These are phyloP conservation scores for Rotaria socialis DNA, from an alignment of 2,888 invertebrate genomes.

Conservation along the genomic window DNA sequence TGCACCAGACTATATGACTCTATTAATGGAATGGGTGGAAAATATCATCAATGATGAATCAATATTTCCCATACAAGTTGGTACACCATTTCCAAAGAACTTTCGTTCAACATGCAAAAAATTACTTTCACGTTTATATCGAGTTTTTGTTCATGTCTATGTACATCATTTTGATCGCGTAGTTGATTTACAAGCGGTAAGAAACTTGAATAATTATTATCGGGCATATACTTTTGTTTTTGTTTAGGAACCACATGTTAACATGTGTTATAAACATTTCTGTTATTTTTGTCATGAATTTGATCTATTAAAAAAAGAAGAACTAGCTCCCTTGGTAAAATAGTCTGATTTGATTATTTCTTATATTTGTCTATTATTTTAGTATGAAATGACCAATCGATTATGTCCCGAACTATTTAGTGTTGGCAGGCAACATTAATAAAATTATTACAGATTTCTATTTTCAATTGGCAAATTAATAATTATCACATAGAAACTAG, in stretches of 20 bases:
- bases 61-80: slow-evolving; percentile 76
- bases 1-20: slow-evolving; percentile 75
- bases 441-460: no score
- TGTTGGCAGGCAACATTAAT: background rate
- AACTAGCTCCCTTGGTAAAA: slow-evolving; percentile 69
- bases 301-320: slow-evolving; percentile 74
- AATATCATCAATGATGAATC: slow-evolving; percentile 80
- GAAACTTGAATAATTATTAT: slow-evolving; percentile 54
- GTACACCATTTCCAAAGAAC: slow-evolving; percentile 77
- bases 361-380: background rate
- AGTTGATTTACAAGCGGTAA: slow-evolving; percentile 78
- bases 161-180: slow-evolving; percentile 87
- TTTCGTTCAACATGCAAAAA: slow-evolving; percentile 76
- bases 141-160: slow-evolving; percentile 87
- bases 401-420: slow-evolving; percentile 43
- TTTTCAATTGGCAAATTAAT: no score
- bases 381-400: slow-evolving; percentile 44
- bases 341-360: background rate
- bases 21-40: slow-evolving; percentile 87
- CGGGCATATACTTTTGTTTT: background rate
- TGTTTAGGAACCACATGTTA: slow-evolving; percentile 78
- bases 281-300: slow-evolving; percentile 85
- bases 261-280: slow-evolving; percentile 88
- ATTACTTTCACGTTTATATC: slow-evolving; percentile 77
- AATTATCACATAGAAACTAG: no score